These are phyloP conservation scores for Nylanderia fulva DNA, from an alignment of 1,140 invertebrate species.

Conservation along the genomic window DNA sequence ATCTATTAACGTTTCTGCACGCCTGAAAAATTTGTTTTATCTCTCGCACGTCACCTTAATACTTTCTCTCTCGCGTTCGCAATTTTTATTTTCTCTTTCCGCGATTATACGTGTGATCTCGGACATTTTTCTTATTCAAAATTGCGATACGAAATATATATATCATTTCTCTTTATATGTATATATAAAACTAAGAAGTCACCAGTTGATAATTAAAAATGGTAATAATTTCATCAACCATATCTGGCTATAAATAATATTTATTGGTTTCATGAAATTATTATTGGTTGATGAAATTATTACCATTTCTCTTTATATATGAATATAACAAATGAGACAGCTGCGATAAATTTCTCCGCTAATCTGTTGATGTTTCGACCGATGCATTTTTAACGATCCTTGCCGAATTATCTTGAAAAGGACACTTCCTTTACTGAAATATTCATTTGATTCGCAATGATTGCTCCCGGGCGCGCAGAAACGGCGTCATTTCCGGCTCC, in stretches of 20 bases:
- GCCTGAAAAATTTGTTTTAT: background rate
- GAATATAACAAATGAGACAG: background rate
- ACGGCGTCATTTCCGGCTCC: slow-evolving; percentile 51
- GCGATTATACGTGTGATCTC: too few species aligned
- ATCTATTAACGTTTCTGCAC: slow-evolving; percentile 41
- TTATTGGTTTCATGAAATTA: too few species aligned
- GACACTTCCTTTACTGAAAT: slow-evolving; percentile 42
- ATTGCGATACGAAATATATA: background rate
- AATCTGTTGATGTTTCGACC: background rate
- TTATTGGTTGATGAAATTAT: too few species aligned
- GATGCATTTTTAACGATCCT: slow-evolving; percentile 28
- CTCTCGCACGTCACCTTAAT: slow-evolving; percentile 15
- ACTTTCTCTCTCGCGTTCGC: too few species aligned
- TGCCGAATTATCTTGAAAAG: slow-evolving; percentile 2
- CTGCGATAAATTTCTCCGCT: background rate
- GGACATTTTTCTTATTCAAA: too few species aligned
- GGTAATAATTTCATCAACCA: too few species aligned
- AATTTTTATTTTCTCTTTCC: too few species aligned
- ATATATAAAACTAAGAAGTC: too few species aligned
- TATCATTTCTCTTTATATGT: too few species aligned
- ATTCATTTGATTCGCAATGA: slow-evolving; percentile 43
- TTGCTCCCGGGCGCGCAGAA: slow-evolving; percentile 27
- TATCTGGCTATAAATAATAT: too few species aligned
- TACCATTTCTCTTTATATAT: too few species aligned
- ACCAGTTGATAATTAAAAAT: too few species aligned